phyloP scores from a whole-genome alignment of 2,797 vertebrate genomes.

The Sebastes oblongus region DNA sequence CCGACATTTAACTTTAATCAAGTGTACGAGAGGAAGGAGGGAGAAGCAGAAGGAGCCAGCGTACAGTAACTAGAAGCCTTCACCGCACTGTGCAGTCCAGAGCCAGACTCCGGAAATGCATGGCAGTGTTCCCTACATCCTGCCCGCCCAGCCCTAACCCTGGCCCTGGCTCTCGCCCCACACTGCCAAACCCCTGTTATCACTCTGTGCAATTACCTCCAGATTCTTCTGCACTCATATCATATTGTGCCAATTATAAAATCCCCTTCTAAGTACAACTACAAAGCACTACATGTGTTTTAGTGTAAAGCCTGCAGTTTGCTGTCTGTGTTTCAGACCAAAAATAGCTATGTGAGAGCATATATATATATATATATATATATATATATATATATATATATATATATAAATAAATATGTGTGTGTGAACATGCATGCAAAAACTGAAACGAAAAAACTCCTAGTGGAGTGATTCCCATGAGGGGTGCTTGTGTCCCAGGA shows the following conservation, averaged over 20 bases:
- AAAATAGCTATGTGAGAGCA: conserved; percentile 4
- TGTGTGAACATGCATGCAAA: conserved; percentile 3
- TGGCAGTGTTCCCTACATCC: conserved; percentile 82
- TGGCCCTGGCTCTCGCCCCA: conserved; percentile 62
- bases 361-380: background rate
- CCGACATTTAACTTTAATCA: conserved; percentile 43
- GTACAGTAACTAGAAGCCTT: conserved; percentile 63
- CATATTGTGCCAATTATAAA: conserved; percentile 66
- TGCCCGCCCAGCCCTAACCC: conserved; percentile 76
- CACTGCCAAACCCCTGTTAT: conserved; percentile 81
- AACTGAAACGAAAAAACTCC: background rate
- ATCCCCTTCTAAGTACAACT: conserved; percentile 48
- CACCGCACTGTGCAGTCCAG: conserved; percentile 63
- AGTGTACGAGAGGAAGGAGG: conserved; percentile 13
- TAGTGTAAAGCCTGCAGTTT: conserved; percentile 27
- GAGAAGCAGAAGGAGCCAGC: conserved; percentile 21
- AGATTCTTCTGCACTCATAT: conserved; percentile 67
- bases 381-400: background rate
- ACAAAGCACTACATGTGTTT: conserved; percentile 55
- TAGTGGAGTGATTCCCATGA: background rate
- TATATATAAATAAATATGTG: background rate
- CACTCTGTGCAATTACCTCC: conserved; percentile 79
- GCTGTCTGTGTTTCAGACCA: conserved; percentile 1
- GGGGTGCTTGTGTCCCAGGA: background rate
- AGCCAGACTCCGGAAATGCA: conserved; percentile 80